Evolutionary conservation across 1,140 invertebrate species (phyloP), one percentile per base, ranked within the genome.

Genomic region (Agrypnia vestita): DNA sequence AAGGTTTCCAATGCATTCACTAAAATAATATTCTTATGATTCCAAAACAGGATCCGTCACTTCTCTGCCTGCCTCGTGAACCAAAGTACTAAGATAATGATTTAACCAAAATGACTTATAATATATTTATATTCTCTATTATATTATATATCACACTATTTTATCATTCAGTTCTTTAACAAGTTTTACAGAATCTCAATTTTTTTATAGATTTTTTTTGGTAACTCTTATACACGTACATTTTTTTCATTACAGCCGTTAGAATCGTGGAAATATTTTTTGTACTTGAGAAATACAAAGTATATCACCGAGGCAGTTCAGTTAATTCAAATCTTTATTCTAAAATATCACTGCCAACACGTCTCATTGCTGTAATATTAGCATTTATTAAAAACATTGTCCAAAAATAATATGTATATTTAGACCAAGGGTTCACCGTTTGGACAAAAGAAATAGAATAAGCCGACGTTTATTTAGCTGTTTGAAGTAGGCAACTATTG

Each of bases 351-450:
- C n/a, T 55, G 53, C 53, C 53, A 55, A 55, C n/a, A 55, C 13
- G 6, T 55, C 53, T 12, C 53, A 55, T 55, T 12, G 53, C 53
- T 55, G 53, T 55, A 13, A 35, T 35, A 35, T 35, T 35, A 35
- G 25, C 25, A 35, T 35, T 35, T 35, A 35, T 35, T 35, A 35
- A 35, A 35, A 35, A 55, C 53, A 17, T 55, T 55, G 12, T 55
- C n/a, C 10, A 55, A 35, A 35, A 35, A 55, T 55, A 17, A 15
- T 55, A 55, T 55, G 53, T 55, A 55, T 17, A 55, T 55, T 55
- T 55, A 55, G 53, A 55, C 53, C 53, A 55, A 55, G 53, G 53
- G 53, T 55, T 15, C 53, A 55, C 53, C 15, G 12, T 53, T 53
- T 15, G 49, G 15, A 53, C 49, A 53, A 53, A 55, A 15, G n/a